These are phyloP conservation scores for Drosophila cognata DNA, from an alignment of 2,888 invertebrate genomes.

Conservation along the genomic window DNA sequence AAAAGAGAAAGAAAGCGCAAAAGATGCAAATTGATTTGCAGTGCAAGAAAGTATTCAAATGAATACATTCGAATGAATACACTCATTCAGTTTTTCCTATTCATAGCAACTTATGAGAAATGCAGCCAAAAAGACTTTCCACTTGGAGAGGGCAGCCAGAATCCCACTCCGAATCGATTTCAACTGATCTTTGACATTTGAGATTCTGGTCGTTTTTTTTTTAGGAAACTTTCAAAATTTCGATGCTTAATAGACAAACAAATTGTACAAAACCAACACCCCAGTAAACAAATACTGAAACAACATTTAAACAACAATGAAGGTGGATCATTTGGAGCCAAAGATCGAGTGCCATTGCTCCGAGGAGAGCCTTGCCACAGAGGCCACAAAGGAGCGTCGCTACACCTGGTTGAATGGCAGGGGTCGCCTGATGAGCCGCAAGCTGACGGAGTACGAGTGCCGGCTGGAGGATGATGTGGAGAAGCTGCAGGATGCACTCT, in stretches of 20 bases:
- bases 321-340: neutral
- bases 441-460: slow-evolving; percentile 65
- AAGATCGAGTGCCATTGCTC: neutral
- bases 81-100: neutral
- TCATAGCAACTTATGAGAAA: slow-evolving; percentile 9
- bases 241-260: slow-evolving; percentile 23
- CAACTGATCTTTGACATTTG: slow-evolving; percentile 1
- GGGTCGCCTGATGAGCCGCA: slow-evolving; percentile 44
- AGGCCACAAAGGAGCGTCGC: slow-evolving; percentile 13
- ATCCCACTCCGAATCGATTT: too few species aligned
- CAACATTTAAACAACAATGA: slow-evolving; percentile 5
- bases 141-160: neutral
- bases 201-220: slow-evolving; percentile 5
- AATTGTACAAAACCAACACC: slow-evolving; percentile 4
- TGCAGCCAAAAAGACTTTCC: neutral
- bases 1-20: neutral
- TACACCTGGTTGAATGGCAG: slow-evolving; percentile 52
- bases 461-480: slow-evolving; percentile 74
- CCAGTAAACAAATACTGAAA: slow-evolving; percentile 16
- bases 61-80: neutral
- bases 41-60: neutral
- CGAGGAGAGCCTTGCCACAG: neutral
- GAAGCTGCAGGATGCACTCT: slow-evolving; percentile 70
- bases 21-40: neutral
- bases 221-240: slow-evolving; percentile 49